Evolutionary conservation across 2,113 vertebrate genomes (phyloP).

Genomic region (Cygnus buccinator): DNA sequence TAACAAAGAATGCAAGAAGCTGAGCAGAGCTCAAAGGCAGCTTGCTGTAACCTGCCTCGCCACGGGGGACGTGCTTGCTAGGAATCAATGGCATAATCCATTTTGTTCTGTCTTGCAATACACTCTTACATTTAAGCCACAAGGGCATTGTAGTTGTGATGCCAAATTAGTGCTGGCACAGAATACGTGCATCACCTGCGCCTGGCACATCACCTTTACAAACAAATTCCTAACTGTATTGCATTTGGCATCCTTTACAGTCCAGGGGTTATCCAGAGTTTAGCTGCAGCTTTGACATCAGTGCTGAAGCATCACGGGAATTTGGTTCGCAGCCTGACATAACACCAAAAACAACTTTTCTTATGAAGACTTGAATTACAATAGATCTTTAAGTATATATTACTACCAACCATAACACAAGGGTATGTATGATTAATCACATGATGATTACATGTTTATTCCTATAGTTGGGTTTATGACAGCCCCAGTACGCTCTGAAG

Average conservation of each 20-base stretch:
- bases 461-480: not conserved
- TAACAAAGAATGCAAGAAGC: not conserved
- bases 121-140: not conserved
- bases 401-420: not conserved
- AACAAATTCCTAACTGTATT: not conserved
- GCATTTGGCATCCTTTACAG: not conserved
- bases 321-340: not conserved
- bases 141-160: not conserved
- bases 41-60: not conserved
- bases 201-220: not conserved
- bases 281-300: not conserved
- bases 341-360: not conserved
- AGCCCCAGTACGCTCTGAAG: not conserved
- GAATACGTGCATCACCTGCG: not conserved
- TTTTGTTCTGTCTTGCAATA: not conserved
- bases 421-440: not conserved
- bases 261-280: not conserved
- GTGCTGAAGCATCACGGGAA: not conserved
- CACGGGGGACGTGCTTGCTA: not conserved
- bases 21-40: not conserved
- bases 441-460: no score
- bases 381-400: not conserved
- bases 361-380: not conserved
- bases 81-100: not conserved
- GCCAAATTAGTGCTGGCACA: slow-evolving; percentile 18